Base-by-base conservation (phyloP, 2,888 invertebrate genomes). In the Cosmopolites sordidus region DNA sequence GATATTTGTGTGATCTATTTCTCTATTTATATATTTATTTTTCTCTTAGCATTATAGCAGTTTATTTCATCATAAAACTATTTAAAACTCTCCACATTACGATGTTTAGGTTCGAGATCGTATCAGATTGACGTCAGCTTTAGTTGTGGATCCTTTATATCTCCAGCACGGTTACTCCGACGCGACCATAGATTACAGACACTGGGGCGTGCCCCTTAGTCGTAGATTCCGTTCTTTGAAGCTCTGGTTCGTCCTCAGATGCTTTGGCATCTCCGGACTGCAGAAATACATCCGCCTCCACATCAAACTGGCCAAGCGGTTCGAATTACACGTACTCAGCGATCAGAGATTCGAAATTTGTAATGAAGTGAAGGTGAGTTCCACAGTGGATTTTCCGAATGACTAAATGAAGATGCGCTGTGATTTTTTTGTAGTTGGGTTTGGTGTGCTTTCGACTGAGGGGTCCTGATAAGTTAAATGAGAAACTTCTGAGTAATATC, bases 81-180 rank as follows among this genome's bases (percentile, higher is more conserved):
- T n/a, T n/a, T n/a, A n/a, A n/a, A n/a, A n/a, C n/a, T n/a, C n/a
- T n/a, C n/a, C n/a, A n/a, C n/a, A n/a, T n/a, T n/a, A n/a, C n/a
- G n/a, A n/a, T n/a, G n/a, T n/a, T n/a, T 22, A 92, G 64, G 64
- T 64, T 2, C 55, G 64, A 17, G 67, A 67, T 43, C 55, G 66
- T 11, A 64, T 67, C 17, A 53, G 64, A 60, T 77, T 98, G 64
- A 97, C 97, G 9, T 91, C 93, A 49, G 98, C 98, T 0, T 79
- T 99, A 57, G 97, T 97, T 4, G 98, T 99, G 15, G 97, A 99
- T 77, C 99, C 99, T 3, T 79, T 99, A 38, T 99, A 99, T 72
- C 83, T 99, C 8, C 95, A 98, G 71, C 99, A 99, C 73, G 92
- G 92, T 63, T 94, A 96, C 75, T 94, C 92, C 58, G 89, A 92